Evolutionary conservation across 2,888 invertebrate genomes (phyloP).

Genomic region (Labia minor): DNA sequence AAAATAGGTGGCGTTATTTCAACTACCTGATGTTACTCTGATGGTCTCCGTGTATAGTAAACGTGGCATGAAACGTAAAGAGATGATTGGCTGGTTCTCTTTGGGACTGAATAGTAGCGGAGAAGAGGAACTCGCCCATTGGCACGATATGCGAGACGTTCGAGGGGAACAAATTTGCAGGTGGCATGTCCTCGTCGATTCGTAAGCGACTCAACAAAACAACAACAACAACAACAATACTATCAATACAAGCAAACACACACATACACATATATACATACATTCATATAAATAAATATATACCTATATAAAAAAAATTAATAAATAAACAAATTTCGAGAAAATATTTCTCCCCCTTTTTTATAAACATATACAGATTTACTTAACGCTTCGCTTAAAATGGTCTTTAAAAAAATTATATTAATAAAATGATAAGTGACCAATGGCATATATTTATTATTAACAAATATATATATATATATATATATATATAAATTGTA

Average conservation of each 20-base stretch:
- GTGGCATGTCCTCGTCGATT: constrained; percentile 77
- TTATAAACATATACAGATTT: constrained; percentile 4
- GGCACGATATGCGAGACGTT: constrained; percentile 81
- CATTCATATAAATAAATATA: too few relatives aligned
- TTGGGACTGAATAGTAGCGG: constrained; percentile 85
- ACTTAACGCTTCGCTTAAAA: not conserved
- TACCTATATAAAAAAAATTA: too few relatives aligned
- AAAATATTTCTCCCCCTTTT: not conserved
- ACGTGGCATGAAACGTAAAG: constrained; percentile 85
- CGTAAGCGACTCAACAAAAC: constrained; percentile 32
- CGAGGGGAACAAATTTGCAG: constrained; percentile 82
- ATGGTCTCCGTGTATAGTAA: constrained; percentile 89
- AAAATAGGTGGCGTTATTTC: constrained; percentile 93
- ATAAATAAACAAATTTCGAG: too few relatives aligned
- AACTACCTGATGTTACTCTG: constrained; percentile 85
- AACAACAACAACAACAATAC: not conserved
- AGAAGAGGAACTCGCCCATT: constrained; percentile 82
- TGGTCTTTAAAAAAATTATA: not conserved
- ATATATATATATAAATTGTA: too few relatives aligned
- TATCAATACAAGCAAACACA: not conserved
- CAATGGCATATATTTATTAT: not conserved
- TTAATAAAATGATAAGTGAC: not conserved
- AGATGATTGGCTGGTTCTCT: constrained; percentile 96
- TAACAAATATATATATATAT: too few relatives aligned
- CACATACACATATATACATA: too few relatives aligned